Base-by-base conservation (phyloP, 2,888 invertebrate genomes). In the Apeira syringaria region DNA sequence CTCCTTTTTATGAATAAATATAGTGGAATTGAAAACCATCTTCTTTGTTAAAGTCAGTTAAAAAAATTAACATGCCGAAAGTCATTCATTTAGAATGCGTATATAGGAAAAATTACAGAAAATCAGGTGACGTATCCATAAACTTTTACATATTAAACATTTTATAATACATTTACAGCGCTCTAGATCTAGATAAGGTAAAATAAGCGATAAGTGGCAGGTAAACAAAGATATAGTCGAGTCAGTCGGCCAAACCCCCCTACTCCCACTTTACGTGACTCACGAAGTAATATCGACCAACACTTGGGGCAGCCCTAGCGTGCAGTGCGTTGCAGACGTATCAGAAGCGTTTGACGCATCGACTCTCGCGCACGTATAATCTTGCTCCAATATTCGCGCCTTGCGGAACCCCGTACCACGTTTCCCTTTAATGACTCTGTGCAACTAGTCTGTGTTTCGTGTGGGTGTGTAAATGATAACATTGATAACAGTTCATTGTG, bases 321-420 rank as follows among this genome's bases (percentile, higher is more conserved):
- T 15, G 15, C 15, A 50, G 41, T 18, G 26, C 11, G 15, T 15
- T 15, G 24, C 24, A 9, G 9, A 24, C 9, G 9, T 47, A 56
- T 53, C 78, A 81, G 58, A 77, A 70, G 61, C 73, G 64, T 66
- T 62, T 55, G 59, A 61, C 53, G 65, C 60, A 62, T 60, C 72
- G 58, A 68, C 66, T 68, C 78, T 64, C 52, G 74, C 81, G 80
- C 82, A 83, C 74, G 76, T 67, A 56, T 38, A 9, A 9, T 25
- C 18, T 40, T 18, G n/a, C 34, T 41, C 46, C 44, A 59, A 27
- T 48, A 56, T 50, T 20, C 44, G 40, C 25, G 35, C 66, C 71
- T 58, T 70, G 72, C 33, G 67, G 48, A 42, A 66, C 59, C 13
- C 62, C 58, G 35, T 34, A 11, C 37, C 46, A 44, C 47, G 40